Evolutionary conservation across 2,888 invertebrate species (phyloP), one percentile per base, ranked within the genome.

Genomic region (Adineta ricciae): DNA sequence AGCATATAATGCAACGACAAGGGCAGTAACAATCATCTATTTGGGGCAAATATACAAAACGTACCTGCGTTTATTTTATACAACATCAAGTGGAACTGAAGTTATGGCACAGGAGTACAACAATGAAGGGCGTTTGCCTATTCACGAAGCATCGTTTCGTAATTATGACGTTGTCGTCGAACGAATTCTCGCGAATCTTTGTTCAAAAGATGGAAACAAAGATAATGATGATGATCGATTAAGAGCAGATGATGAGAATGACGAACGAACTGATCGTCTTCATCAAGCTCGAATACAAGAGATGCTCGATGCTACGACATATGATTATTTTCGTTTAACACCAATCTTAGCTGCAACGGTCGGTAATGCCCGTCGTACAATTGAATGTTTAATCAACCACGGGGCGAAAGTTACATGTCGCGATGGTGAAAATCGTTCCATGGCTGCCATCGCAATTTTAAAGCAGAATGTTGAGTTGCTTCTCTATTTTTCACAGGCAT

Each of bases 261-360:
- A 41, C 0, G 41, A 41, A 38, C 64, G 32, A 19, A 14, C 14
- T 32, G 7, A 19, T 36, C 64, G 16, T 64, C 32, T 64, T 64
- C 64, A 64, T 64, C 64, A 19, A 64, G 32, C 32, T 32, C 64
- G 11, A 19, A 24, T 78, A 7, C 41, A 78, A n/a, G 78, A 78
- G n/a, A 38, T 41, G 78, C 9, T 78, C 24, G 78, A 78, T 41
- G 24, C 78, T 24, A 41, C 21, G n/a, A 78, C 41, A 24, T 41
- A n/a, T 78, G 78, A 78, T 78, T 38, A 78, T 78, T 38, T 38
- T 41, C 78, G 78, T 38, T 41, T 78, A 38, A 78, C 78, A 78
- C 78, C 78, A 41, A 2, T 78, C 11, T n/a, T 78, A n/a, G 78
- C 78, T 41, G 78, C 78, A 24, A 78, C 78, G 1, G n/a, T 78